phyloP scores from a whole-genome alignment of 2,888 invertebrate species.

The Epirrhoe tristata region DNA sequence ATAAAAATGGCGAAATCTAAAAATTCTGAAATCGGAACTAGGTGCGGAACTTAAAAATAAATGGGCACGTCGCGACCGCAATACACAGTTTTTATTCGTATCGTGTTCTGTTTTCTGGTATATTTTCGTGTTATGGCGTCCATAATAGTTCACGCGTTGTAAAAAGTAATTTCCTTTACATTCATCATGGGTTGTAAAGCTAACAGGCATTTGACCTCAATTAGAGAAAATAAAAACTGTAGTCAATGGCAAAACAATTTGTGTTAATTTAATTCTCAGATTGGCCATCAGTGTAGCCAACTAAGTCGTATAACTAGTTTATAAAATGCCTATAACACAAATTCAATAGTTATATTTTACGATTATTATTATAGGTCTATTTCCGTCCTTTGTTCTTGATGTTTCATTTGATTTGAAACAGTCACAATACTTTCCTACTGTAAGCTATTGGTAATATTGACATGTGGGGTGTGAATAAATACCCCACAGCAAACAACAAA shows the following conservation, averaged over 20 bases:
- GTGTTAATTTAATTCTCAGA: constrained; percentile 66
- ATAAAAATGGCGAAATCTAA: not conserved
- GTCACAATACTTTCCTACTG: not conserved
- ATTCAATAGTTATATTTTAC: constrained; percentile 17
- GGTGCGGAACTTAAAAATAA: constrained; percentile 35
- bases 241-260: constrained; percentile 78
- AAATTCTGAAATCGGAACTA: constrained; percentile 23
- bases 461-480: constrained; percentile 47
- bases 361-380: constrained; percentile 15
- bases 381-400: constrained; percentile 20
- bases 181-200: constrained; percentile 61
- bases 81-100: constrained; percentile 44
- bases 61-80: constrained; percentile 37
- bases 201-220: constrained; percentile 75
- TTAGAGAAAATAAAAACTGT: constrained; percentile 73
- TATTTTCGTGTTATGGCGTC: constrained; percentile 47
- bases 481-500: constrained; percentile 48
- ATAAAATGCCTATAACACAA: constrained; percentile 14
- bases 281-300: constrained; percentile 43
- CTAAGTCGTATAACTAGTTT: constrained; percentile 18
- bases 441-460: constrained; percentile 31
- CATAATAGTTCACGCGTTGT: constrained; percentile 52
- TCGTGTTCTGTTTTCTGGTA: constrained; percentile 45
- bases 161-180: constrained; percentile 61
- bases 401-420: constrained; percentile 6